Percentiles rank a stretch among this genome's conserved stretches.
Conservation (phyloP, 2,888 invertebrate genomes). For the Agrotis exclamationis region DNA sequence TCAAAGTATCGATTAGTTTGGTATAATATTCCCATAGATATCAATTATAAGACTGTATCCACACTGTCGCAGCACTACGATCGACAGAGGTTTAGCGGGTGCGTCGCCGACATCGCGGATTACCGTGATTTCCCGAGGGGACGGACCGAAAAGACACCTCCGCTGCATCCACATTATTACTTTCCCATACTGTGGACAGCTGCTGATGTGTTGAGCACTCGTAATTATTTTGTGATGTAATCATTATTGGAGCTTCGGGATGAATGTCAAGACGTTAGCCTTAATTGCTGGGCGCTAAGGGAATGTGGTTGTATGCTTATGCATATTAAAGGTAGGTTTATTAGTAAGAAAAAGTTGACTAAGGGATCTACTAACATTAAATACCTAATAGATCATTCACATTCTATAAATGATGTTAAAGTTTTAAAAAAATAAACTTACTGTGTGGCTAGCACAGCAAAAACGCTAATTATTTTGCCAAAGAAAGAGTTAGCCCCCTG, state of each 20-base stretch:
- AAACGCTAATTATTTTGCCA: no score
- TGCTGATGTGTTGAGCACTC: conserved; percentile 72
- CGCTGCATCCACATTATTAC: conserved; percentile 88
- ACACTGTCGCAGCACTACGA: conserved; percentile 72
- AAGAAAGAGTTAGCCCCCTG: no score
- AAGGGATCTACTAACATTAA: no score
- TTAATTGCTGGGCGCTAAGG: conserved; percentile 21
- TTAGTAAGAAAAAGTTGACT: background rate
- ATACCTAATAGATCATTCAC: no score
- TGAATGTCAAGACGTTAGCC: conserved; percentile 56
- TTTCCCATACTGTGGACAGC: conserved; percentile 85
- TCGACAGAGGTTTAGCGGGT: conserved; percentile 86
- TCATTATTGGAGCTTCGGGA: conserved; percentile 70
- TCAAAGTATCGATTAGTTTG: conserved; percentile 30
- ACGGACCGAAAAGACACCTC: conserved; percentile 89
- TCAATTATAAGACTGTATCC: conserved; percentile 35
- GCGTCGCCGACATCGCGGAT: conserved; percentile 86
- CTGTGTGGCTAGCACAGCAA: no score
- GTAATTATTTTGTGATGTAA: conserved; percentile 84
- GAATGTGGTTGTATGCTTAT: background rate
- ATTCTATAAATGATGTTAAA: no score
- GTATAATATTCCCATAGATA: conserved; percentile 31
- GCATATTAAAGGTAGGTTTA: background rate
- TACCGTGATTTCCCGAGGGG: conserved; percentile 91
- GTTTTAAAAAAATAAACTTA: no score